phyloP scores from a whole-genome alignment of 1,140 invertebrate species.

The Vanessa tameamea region DNA sequence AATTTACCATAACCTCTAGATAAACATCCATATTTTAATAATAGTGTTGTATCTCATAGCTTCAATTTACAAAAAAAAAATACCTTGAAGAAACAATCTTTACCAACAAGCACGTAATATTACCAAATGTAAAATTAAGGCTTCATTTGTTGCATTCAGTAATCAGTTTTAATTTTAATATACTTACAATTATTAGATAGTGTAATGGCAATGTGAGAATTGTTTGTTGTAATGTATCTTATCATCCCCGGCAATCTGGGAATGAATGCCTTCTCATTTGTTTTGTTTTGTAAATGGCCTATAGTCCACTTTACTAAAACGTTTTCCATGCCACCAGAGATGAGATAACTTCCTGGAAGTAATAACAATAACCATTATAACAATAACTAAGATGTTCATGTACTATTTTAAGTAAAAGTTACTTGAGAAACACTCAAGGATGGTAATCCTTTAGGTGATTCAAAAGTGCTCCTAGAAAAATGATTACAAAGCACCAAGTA shows the following conservation, averaged over 20 bases:
- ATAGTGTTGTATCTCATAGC: too few relatives aligned
- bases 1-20: too few relatives aligned
- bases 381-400: too few relatives aligned
- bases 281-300: constrained; percentile 58
- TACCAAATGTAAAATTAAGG: not conserved
- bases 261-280: constrained; percentile 65
- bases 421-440: too few relatives aligned
- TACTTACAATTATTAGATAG: constrained; percentile 77
- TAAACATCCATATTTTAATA: too few relatives aligned
- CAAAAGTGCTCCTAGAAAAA: too few relatives aligned
- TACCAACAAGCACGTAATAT: not conserved
- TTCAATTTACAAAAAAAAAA: too few relatives aligned
- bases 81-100: not conserved
- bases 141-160: too few relatives aligned
- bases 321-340: constrained; percentile 75
- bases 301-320: constrained; percentile 76
- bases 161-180: not conserved
- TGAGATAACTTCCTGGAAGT: constrained; percentile 65
- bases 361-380: constrained; percentile 8
- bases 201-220: constrained; percentile 64
- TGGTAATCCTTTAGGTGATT: too few relatives aligned
- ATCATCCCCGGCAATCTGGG: constrained; percentile 72
- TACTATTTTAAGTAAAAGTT: too few relatives aligned
- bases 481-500: too few relatives aligned
- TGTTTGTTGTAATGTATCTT: constrained; percentile 64